Evolutionary conservation across 2,888 invertebrate genomes (phyloP).

Genomic region (Tubulanus polymorphus): DNA sequence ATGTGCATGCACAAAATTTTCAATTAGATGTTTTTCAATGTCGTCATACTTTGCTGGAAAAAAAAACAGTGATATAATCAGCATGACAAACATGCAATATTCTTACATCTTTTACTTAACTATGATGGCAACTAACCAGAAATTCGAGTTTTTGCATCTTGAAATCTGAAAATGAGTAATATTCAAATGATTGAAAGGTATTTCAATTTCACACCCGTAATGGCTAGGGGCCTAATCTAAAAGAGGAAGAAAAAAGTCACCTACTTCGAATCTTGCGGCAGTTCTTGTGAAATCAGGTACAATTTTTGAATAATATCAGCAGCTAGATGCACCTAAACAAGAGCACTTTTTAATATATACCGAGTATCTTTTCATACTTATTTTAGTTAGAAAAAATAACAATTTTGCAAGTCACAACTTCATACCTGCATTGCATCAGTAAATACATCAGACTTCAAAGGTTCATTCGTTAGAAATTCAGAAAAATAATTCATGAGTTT

Average conservation of each 20-base stretch:
- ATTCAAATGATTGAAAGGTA: neutral
- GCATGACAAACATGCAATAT: neutral
- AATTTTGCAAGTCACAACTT: neutral
- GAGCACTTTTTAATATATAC: slow-evolving; percentile 21
- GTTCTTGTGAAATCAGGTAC: slow-evolving; percentile 89
- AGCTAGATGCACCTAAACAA: slow-evolving; percentile 76
- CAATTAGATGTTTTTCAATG: slow-evolving; percentile 65
- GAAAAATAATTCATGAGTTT: slow-evolving; percentile 86
- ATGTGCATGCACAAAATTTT: slow-evolving; percentile 89
- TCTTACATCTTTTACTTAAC: no score
- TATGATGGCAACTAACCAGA: neutral
- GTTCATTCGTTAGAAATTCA: slow-evolving; percentile 83
- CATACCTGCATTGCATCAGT: slow-evolving; percentile 74
- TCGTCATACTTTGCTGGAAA: slow-evolving; percentile 57
- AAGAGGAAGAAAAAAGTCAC: slow-evolving; percentile 18
- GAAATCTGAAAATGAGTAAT: slow-evolving; percentile 2
- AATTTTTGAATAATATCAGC: slow-evolving; percentile 97
- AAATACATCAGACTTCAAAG: slow-evolving; percentile 79
- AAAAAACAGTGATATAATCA: neutral
- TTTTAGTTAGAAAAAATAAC: neutral
- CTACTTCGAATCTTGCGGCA: slow-evolving; percentile 78
- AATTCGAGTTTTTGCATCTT: neutral
- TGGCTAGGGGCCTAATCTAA: neutral
- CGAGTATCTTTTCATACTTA: neutral
- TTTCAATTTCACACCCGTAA: neutral